Base-by-base conservation (phyloP, 2,113 vertebrate species). In the Clarias batrachus region DNA sequence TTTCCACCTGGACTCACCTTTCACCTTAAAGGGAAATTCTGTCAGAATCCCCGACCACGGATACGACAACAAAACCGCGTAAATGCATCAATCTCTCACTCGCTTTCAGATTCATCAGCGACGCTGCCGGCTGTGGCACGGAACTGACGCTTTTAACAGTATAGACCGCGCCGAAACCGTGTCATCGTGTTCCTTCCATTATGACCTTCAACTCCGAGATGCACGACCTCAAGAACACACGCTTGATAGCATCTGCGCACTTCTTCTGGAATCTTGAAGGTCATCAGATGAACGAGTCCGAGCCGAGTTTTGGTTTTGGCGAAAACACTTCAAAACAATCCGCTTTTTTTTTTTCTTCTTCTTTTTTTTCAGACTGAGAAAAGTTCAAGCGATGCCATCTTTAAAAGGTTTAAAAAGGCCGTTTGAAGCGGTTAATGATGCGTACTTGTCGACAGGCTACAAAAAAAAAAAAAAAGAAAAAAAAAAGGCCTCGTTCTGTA, bases 11-110 rank as follows among this genome's bases (percentile, higher is more conserved):
- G 62, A 80, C 52, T 48, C 83, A 85, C 25, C 60, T 60, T 56
- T 85, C 59, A 76, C 85, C 70, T 82, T 76, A 65, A 66, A 87
- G 21, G 14, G 66, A 19, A 14, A 25, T n/a, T 62, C 30, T 8
- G 57, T 11, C 57, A 41, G 19, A 60, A 80, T 80, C 60, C 78
- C 37, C 16, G 23, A 21, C 60, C n/a, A 30, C 41, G 9, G 21
- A 30, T 41, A 37, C 13, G 14, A 62, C 30, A 41, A 37, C 23
- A 9, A 30, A 81, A 62, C 60, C 23, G 25, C 57, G 13, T 81
- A 37, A 48, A 81, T 60, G 13, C 19, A 62, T 41, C 41, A 7
- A 62, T 41, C 19, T 41, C 57, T 60, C 10, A 80, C 30, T 1
- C 33, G 17, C 19, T 76, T 57, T 30, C 4, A 3, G 6, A 30